Evolutionary conservation across 2,888 invertebrate species (phyloP).

Genomic region (Limnephilus lunatus): DNA sequence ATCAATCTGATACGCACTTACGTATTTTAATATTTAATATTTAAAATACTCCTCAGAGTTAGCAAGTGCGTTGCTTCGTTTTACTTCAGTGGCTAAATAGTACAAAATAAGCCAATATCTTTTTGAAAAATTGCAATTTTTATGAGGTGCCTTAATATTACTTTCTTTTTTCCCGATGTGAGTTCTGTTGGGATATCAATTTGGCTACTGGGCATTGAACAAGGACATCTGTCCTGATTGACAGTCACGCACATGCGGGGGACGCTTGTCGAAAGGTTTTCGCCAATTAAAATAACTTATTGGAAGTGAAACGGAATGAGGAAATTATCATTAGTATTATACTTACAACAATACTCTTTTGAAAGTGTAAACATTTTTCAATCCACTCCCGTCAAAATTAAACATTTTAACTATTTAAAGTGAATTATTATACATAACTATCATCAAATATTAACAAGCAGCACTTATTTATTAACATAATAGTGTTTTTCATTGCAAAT

Average conservation of each 20-base stretch:
- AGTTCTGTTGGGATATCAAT: background rate
- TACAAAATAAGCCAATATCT: background rate
- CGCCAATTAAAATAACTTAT: slow-evolving; percentile 16
- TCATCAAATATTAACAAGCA: too few species aligned
- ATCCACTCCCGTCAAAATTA: too few species aligned
- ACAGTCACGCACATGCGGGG: slow-evolving; percentile 33
- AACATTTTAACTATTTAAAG: too few species aligned
- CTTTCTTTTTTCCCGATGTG: background rate
- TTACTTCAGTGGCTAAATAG: background rate
- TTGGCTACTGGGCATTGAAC: slow-evolving; percentile 48
- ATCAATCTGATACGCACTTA: too few species aligned
- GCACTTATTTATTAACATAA: too few species aligned
- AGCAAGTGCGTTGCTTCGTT: too few species aligned
- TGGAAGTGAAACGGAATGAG: slow-evolving; percentile 22
- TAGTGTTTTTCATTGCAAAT: too few species aligned
- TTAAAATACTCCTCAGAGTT: background rate
- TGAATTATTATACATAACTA: too few species aligned
- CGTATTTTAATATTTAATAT: too few species aligned
- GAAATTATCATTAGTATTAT: background rate
- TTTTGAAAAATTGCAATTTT: background rate
- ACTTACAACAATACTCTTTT: too few species aligned
- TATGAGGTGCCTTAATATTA: background rate
- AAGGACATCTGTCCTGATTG: slow-evolving; percentile 38
- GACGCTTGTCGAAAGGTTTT: slow-evolving; percentile 29
- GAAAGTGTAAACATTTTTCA: too few species aligned